Evolutionary conservation across 2,113 vertebrate species (phyloP).

Genomic region (Heterotis niloticus): DNA sequence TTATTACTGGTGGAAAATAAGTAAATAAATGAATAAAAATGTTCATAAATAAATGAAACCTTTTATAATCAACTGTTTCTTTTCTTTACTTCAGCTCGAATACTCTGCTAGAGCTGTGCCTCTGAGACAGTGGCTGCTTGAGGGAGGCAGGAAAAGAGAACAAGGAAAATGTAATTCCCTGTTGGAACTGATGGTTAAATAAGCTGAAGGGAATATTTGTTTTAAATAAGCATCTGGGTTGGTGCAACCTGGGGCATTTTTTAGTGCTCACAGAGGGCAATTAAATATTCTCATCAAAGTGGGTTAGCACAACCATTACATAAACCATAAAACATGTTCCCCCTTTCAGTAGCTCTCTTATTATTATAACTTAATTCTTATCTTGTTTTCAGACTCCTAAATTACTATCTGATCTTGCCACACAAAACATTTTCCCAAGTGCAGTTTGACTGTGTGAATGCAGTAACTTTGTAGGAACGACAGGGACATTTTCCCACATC

Average conservation of each 20-base stretch:
- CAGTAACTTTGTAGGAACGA: no score
- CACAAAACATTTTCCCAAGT: no score
- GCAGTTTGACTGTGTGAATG: no score
- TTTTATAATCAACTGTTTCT: slow-evolving; percentile 60
- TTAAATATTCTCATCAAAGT: slow-evolving; percentile 2
- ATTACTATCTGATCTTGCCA: no score
- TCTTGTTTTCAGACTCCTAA: no score
- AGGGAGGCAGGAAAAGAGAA: no score
- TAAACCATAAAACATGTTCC: neutral
- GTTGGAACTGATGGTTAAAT: neutral
- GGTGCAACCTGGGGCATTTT: neutral
- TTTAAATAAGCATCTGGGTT: neutral
- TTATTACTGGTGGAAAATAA: slow-evolving; percentile 43
- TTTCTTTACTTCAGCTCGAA: neutral
- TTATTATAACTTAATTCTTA: no score
- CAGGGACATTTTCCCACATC: no score
- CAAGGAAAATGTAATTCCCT: neutral
- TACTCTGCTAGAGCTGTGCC: no score
- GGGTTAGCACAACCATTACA: neutral
- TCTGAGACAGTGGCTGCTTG: neutral
- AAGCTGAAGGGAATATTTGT: neutral
- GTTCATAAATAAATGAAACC: slow-evolving; percentile 52
- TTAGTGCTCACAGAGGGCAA: neutral
- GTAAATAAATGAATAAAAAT: slow-evolving; percentile 39
- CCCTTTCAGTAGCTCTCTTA: neutral